phyloP scores from a whole-genome alignment of 2,113 vertebrate species.

The Falco punctatus region DNA sequence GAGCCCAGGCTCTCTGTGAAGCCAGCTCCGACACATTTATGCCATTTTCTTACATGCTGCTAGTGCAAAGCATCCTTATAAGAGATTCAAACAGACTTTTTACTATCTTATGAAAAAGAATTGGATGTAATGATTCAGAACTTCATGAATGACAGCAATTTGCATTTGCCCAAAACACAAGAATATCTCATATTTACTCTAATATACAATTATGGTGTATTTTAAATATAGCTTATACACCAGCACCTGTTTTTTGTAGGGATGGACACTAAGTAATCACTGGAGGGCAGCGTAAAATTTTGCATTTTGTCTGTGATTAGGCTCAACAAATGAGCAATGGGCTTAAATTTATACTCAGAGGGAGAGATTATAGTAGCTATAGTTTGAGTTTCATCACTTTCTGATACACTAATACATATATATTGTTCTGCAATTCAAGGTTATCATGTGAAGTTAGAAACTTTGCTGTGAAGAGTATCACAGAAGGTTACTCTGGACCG shows the following conservation, averaged over 20 bases:
- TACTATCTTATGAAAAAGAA: neutral
- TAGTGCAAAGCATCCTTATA: neutral
- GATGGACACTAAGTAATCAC: neutral
- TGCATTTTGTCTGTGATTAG: neutral
- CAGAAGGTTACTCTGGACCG: neutral
- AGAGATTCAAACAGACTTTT: neutral
- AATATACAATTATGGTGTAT: neutral
- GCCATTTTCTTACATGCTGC: neutral
- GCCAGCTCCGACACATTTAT: accelerated
- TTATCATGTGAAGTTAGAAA: neutral
- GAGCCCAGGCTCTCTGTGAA: neutral
- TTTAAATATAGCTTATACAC: neutral
- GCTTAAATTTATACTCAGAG: neutral
- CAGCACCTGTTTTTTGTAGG: neutral
- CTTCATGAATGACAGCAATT: neutral
- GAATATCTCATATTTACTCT: neutral
- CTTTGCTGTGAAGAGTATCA: neutral
- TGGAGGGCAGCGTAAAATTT: neutral
- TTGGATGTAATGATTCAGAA: neutral
- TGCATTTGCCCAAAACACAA: neutral
- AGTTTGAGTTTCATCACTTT: neutral
- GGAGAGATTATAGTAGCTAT: neutral
- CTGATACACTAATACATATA: neutral
- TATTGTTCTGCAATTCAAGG: neutral
- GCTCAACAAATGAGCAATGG: neutral